Evolutionary conservation across 2,888 invertebrate genomes (phyloP), one percentile per base, ranked within the genome.

Genomic region (Pinctada fucata): DNA sequence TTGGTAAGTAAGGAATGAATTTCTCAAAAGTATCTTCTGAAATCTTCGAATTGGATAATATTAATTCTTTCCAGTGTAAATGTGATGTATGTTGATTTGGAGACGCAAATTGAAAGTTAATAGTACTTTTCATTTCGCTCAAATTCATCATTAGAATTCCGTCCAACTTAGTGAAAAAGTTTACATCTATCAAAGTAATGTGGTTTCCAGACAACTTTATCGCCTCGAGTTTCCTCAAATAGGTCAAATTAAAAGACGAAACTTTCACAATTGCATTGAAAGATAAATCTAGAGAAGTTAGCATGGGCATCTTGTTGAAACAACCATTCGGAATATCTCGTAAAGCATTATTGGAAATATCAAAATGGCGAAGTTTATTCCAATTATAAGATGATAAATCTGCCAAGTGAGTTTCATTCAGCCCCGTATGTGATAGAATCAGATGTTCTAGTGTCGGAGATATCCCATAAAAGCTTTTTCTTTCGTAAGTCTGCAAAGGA

Each of bases 271-370:
- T 6, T 58, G 6, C 13, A 58, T 58, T 58, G 8, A 6, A 58
- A 58, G 58, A 58, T 58, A 58, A 58, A 58, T 58, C 58, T 13
- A 58, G 58, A 58, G 58, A 58, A 6, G 58, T 58, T 58, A 58
- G 58, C 8, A 58, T 10, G 6, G 58, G 58, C 58, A 58, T 58
- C 8, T 6, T 58, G 6, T 58, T 13, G 58, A 58, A 58, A 58
- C 6, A 10, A 10, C 58, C 13, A 6, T 10, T 58, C 58, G 58
- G 58, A 58, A 58, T 58, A 58, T 58, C 58, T 58, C 58, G 6
- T 10, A 58, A 10, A 58, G 6, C 13, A 58, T 58, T 58, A 58
- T 58, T 0, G 6, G 58, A 6, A 58, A 58, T 13, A 13, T 58
- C 58, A 10, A 58, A 58, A 58, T 58, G 58, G 6, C 58, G 58